Evolutionary conservation across 2,113 vertebrate genomes (phyloP).

Genomic region (Elachura formosa): DNA sequence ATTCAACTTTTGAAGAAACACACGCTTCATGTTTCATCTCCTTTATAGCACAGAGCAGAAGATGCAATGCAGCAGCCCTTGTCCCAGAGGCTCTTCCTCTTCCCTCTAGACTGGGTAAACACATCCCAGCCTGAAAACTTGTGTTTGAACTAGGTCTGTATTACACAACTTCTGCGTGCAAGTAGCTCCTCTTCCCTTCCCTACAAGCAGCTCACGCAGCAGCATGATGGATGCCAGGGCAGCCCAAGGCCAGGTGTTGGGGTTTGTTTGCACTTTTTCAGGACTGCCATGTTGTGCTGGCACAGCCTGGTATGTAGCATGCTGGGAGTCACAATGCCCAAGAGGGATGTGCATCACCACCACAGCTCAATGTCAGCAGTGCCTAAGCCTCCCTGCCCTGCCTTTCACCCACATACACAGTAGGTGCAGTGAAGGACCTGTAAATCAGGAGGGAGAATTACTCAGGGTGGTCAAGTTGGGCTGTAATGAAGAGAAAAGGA

Average conservation of each 20-base stretch:
- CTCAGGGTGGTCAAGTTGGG: not conserved
- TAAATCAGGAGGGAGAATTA: not conserved
- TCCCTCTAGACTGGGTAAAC: not conserved
- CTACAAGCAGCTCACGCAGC: not conserved
- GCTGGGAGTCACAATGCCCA: not conserved
- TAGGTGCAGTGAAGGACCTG: not conserved
- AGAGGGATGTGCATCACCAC: rapidly evolving
- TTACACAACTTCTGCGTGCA: not conserved
- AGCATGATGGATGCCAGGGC: not conserved
- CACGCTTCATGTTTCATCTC: not conserved
- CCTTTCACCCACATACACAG: rapidly evolving
- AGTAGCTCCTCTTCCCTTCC: not conserved
- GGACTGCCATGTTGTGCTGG: not conserved
- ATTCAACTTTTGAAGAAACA: not conserved
- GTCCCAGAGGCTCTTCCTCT: not conserved
- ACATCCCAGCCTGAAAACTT: not conserved
- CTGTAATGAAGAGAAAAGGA: not conserved
- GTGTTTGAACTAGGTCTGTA: not conserved
- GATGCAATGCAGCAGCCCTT: not conserved
- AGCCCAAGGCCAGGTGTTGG: not conserved
- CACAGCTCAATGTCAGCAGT: rapidly evolving
- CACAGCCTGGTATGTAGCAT: not conserved
- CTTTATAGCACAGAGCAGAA: not conserved
- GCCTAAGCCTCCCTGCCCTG: not conserved
- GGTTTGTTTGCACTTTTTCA: not conserved